phyloP scores from a whole-genome alignment of 2,113 vertebrate species.

The Tychaedon coryphoeus region DNA sequence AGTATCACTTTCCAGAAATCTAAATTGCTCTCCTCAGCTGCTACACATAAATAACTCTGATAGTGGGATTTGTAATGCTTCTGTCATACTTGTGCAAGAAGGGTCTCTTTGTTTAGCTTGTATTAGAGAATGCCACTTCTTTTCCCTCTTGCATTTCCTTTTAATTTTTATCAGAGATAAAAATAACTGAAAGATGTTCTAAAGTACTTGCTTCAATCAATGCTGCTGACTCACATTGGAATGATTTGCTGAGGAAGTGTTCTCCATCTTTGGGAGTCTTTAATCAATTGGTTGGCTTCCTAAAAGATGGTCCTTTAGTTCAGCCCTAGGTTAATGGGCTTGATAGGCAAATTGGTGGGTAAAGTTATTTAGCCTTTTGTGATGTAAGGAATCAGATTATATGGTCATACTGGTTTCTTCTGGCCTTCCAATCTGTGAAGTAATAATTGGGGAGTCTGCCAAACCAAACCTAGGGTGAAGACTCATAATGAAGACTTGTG shows the following conservation, averaged over 20 bases:
- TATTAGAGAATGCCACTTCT: neutral
- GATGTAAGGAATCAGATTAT: neutral
- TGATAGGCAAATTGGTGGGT: neutral
- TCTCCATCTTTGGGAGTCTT: neutral
- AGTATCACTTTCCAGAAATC: constrained; percentile 53
- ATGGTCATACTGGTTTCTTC: neutral
- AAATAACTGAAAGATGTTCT: constrained; percentile 7
- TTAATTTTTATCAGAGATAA: constrained; percentile 16
- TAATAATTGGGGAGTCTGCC: constrained; percentile 11
- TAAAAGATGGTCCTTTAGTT: neutral
- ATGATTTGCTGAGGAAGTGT: constrained; percentile 37
- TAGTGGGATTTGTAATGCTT: constrained; percentile 6
- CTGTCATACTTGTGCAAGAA: constrained; percentile 29
- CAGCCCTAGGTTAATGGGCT: neutral
- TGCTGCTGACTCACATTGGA: neutral
- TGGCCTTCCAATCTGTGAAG: constrained; percentile 12
- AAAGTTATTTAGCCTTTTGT: neutral
- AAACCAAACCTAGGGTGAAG: constrained; percentile 18
- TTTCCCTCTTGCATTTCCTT: neutral
- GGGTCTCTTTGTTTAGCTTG: constrained; percentile 8
- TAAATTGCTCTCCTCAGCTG: constrained; percentile 54
- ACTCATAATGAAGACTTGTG: constrained; percentile 9
- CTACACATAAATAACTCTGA: constrained; percentile 44
- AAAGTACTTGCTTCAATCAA: neutral
- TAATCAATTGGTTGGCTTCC: constrained; percentile 8